Percentiles rank a stretch among this genome's conserved stretches.
Evolutionary conservation across 2,113 vertebrate genomes (phyloP).

Genomic region (Hepsetus odoe): DNA sequence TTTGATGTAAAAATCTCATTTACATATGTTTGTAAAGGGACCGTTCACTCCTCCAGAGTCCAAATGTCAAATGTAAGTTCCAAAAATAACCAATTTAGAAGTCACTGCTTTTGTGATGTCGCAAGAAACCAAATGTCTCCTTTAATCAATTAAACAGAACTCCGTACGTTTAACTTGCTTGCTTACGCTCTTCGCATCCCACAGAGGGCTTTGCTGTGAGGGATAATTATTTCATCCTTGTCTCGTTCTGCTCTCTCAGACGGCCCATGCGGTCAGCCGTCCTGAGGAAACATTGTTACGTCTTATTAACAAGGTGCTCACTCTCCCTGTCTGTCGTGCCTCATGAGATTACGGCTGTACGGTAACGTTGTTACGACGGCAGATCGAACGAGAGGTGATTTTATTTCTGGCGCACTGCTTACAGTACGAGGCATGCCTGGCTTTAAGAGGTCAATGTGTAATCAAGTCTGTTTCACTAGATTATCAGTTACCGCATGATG

Average conservation of each 20-base stretch:
- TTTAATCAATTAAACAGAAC: slow-evolving; percentile 4
- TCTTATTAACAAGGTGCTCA: slow-evolving; percentile 47
- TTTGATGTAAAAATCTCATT: too few species aligned
- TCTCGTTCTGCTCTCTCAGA: slow-evolving; percentile 7
- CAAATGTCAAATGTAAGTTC: too few species aligned
- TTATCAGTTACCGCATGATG: slow-evolving; percentile 34
- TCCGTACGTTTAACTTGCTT: neutral
- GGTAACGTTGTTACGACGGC: slow-evolving; percentile 60
- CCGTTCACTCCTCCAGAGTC: too few species aligned
- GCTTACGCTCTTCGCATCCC: neutral
- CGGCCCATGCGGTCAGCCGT: slow-evolving; percentile 12
- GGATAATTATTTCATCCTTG: slow-evolving; percentile 36
- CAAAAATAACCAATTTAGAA: too few species aligned
- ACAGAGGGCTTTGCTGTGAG: neutral
- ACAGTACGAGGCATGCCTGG: slow-evolving; percentile 43
- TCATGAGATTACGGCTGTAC: slow-evolving; percentile 42
- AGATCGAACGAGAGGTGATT: slow-evolving; percentile 62
- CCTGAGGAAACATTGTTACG: slow-evolving; percentile 43
- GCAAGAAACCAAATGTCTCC: neutral
- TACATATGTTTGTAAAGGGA: too few species aligned
- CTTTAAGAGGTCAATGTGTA: slow-evolving; percentile 40
- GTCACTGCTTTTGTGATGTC: neutral
- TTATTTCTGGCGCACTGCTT: slow-evolving; percentile 52
- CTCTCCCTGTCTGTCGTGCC: slow-evolving; percentile 42
- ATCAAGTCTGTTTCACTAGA: slow-evolving; percentile 40